Base-by-base conservation (phyloP, 2,797 vertebrate species). In the Gymnoscopelus braueri region DNA sequence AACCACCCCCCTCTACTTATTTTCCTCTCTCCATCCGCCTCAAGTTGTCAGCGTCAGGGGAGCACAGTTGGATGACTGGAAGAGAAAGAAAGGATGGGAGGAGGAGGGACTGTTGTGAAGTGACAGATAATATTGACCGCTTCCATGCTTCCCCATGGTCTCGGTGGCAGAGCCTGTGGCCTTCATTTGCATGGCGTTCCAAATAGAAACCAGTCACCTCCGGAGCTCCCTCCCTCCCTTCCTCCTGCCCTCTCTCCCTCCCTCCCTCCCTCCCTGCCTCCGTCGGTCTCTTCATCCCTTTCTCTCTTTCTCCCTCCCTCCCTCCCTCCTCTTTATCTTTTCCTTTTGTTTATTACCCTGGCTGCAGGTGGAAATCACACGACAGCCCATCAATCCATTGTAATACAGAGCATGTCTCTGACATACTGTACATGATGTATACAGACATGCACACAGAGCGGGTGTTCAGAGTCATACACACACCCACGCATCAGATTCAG, bases 171-270 rank as follows among this genome's bases (percentile, higher is more conserved):
- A 74, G 81, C 86, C 77, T 79, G 87, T 80, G 79, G 84, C 65
- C 71, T 74, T 80, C 64, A 91, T 91, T 89, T 89, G 81, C 86
- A 87, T 87, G 54, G 69, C 52, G 63, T 50, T 74, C 23, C 57
- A 35, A 67, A 70, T 63, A 23, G 44, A 79, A 72, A 24, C 5
- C 60, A 26, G 11, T 26, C 67, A n/a, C 65, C 77, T 74, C 77
- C 51, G 1, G 62, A 80, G 86, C 60, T 48, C n/a, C 0, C 50
- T 62, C 44, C 71, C 63, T 77, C 60, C 67, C 52, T 54, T 6
- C 8, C 39, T 39, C 39, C 2, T 5, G 5, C 32, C 6, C 32
- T 35, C 6, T 5, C 32, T 7, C 32, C 6, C 35, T 39, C 35
- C 1, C 35, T 39, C 35, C 7, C 35, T 39, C 35, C 7, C 35